A percentile compares a stretch with the other conserved stretches of the same genome.
phyloP scores from a whole-genome alignment of 2,797 vertebrate genomes.

The Anableps anableps region DNA sequence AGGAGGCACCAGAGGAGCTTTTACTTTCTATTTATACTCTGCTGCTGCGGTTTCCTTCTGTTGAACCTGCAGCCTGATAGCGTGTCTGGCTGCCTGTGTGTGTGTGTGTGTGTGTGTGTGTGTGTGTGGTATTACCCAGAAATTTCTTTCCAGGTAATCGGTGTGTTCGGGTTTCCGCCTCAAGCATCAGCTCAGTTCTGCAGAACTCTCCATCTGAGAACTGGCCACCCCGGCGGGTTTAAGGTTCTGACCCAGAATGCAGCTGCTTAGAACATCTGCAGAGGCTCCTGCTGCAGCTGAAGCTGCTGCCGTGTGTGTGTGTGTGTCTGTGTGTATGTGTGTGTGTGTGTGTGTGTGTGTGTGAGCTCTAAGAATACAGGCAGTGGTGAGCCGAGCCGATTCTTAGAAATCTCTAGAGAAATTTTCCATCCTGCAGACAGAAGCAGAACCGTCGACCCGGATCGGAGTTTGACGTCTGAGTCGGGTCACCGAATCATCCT shows the following conservation, averaged over 20 bases:
- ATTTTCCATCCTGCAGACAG: slow-evolving; percentile 24
- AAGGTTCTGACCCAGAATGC: background rate
- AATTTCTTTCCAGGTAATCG: slow-evolving; percentile 46
- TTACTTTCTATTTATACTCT: slow-evolving; percentile 36
- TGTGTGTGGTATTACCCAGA: slow-evolving; percentile 39
- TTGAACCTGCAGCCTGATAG: slow-evolving; percentile 21
- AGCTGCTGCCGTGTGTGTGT: too few relatives aligned
- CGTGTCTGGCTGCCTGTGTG: too few relatives aligned
- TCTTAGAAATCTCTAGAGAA: slow-evolving; percentile 42
- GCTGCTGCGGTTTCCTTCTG: slow-evolving; percentile 32
- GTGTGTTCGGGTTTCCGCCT: slow-evolving; percentile 39
- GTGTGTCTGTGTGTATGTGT: too few relatives aligned
- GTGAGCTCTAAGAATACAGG: slow-evolving; percentile 35
- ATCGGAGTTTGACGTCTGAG: too few relatives aligned
- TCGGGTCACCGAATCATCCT: too few relatives aligned
- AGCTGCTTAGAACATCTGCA: background rate
- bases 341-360: too few relatives aligned
- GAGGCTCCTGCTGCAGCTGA: background rate
- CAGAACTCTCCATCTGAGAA: slow-evolving; percentile 14
- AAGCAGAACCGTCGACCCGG: background rate
- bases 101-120: too few relatives aligned
- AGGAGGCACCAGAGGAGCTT: slow-evolving; percentile 13
- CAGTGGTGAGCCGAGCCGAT: slow-evolving; percentile 39
- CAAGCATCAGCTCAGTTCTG: slow-evolving; percentile 39
- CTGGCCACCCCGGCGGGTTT: background rate